Conservation (phyloP, 2,888 invertebrate species). For the Drosophila borealis region DNA sequence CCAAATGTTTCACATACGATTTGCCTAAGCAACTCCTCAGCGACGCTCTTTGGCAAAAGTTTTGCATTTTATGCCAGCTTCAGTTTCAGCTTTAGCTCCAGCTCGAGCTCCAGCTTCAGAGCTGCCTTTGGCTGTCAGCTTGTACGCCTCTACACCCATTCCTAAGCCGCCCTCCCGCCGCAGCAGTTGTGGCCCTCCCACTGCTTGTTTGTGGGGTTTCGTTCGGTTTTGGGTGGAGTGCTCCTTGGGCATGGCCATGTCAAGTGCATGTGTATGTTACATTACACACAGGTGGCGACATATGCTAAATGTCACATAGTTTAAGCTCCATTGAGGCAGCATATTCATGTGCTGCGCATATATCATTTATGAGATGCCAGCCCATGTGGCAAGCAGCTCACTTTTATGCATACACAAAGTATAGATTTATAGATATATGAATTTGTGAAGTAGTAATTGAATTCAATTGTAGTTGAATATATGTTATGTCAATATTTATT, state of each 20-base stretch:
- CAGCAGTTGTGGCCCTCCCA: conserved; percentile 12
- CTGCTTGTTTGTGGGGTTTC: conserved; percentile 7
- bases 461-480: conserved; percentile 2
- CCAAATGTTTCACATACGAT: conserved; percentile 84
- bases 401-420: conserved; percentile 1
- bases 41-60: conserved; percentile 58
- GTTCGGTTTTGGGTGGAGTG: conserved; percentile 12
- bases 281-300: conserved; percentile 77
- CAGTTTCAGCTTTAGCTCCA: conserved; percentile 30
- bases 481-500: neutral
- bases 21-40: conserved; percentile 73
- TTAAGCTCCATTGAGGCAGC: conserved; percentile 35
- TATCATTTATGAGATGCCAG: conserved; percentile 33
- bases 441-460: neutral
- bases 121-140: conserved; percentile 12
- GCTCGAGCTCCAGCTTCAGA: conserved; percentile 37
- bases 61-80: conserved; percentile 68
- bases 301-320: conserved; percentile 76
- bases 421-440: neutral
- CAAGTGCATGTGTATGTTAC: conserved; percentile 69
- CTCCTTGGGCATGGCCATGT: conserved; percentile 45
- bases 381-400: conserved; percentile 16
- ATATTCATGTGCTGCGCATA: conserved; percentile 34
- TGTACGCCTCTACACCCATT: neutral
- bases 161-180: neutral